Evolutionary conservation across 2,797 vertebrate species (phyloP), one percentile per base, ranked within the genome.

Genomic region (Acanthurus lineatus): DNA sequence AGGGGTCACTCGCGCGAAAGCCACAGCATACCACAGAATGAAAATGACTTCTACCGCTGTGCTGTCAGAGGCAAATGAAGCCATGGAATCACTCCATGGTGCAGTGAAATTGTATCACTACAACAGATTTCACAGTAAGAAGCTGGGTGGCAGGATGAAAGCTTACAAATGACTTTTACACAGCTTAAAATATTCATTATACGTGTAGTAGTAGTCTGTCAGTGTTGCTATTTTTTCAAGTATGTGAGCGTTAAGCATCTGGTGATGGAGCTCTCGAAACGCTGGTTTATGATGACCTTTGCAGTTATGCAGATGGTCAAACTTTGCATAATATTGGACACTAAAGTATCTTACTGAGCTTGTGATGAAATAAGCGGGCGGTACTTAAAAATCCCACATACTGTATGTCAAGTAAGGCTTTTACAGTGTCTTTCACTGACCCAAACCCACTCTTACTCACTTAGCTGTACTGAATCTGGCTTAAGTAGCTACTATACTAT

Each of bases 361-460:
- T 32, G 19, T 72, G 38, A n/a, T 59, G 11, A 79, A 72, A 47
- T 65, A 69, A 77, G 76, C 17, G 28, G 22, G 25, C 32, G 25
- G 42, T 62, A 62, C 68, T 81, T 74, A 4, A 71, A 84, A 82
- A 83, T 71, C 70, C 45, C 65, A 79, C 76, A 73, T 69, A 42
- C 44, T 59, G 35, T 35, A 25, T 4, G 49, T 84, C 32, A 83
- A 79, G 67, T 54, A 63, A 83, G 40, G 64, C 53, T 73, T 69
- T 82, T 59, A 67, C 51, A 22, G 0, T 53, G 6, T 71, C 65
- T 83, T 79, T 69, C 47, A 61, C 40, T 75, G 85, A 79, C 51
- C 73, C 72, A 48, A 81, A 83, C 64, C 60, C 69, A 79, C 68
- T 79, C 76, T 75, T 73, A 65, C 38, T 81, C 78, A 76, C 64